Evolutionary conservation across 2,797 vertebrate species (phyloP), one percentile per base, ranked within the genome.

Genomic region (Mionectes olivaceus): DNA sequence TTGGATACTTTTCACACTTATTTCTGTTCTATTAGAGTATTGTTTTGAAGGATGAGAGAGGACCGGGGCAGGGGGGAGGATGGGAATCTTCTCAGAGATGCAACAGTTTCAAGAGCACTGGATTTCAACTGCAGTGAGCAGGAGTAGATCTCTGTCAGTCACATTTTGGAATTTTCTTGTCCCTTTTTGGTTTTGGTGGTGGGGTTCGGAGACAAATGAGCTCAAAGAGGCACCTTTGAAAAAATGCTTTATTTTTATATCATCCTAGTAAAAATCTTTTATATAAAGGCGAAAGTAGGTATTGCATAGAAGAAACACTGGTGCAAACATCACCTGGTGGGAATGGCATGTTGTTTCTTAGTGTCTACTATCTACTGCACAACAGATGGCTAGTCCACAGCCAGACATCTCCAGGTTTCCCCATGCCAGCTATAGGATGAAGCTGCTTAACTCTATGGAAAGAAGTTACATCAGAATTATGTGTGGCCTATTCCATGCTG

Each of bases 261-360:
- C 94, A 98, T 97, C 97, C 97, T 98, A 97, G 98, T 98, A 98
- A 98, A 98, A 98, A 98, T 98, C 95, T 98, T 98, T 98, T 98
- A 95, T 98, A 98, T 98, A 98, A 98, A 98, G 98, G 97, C 96
- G 97, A 98, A 98, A 98, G 97, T 98, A 98, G 97, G 95, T 98
- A 96, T 97, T 98, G 98, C 98, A 98, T 98, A 98, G 98, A 98
- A 98, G 97, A 96, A 98, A 98, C 96, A 98, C 96, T 96, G 97
- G 95, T 97, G 96, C 96, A 91, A 97, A 98, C 93, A 97, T 97
- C 97, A 97, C 96, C 95, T 70, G 93, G 95, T 95, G 98, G 97
- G 97, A 98, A 98, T 98, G 97, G 97, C 97, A 97, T 97, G 97
- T 94, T 88, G n/a, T 93, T 91, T 88, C 82, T 96, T 96, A 97